Evolutionary conservation across 30 jellyfish, hydroid and myxozoan genomes (phyloP).

Genomic region (Hydra vulgaris): DNA sequence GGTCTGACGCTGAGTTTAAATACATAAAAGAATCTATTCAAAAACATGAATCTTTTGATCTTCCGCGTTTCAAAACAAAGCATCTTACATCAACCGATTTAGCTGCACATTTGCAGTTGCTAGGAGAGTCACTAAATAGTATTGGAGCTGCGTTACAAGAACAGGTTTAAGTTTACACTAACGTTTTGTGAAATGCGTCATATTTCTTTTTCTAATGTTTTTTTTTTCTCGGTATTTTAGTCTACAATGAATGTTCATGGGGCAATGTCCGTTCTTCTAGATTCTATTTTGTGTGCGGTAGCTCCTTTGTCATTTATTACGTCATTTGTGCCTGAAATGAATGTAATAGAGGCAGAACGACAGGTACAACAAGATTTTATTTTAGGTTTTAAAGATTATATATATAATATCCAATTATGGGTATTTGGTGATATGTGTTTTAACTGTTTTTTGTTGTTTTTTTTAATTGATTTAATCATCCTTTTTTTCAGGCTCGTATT

Average conservation of each 20-base stretch:
- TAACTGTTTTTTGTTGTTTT: background rate
- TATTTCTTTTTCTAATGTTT: too few relatives aligned
- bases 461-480: too few relatives aligned
- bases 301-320: constrained; percentile 81
- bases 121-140: constrained; percentile 65
- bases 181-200: background rate
- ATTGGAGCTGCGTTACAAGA: constrained; percentile 55
- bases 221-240: constrained; percentile 22
- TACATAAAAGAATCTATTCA: constrained; percentile 22
- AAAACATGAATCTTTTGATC: constrained; percentile 4
- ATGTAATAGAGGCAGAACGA: constrained; percentile 36
- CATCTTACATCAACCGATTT: constrained; percentile 55
- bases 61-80: constrained; percentile 6
- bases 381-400: background rate
- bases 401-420: background rate
- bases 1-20: constrained; percentile 22
- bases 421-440: background rate
- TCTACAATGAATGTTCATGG: constrained; percentile 72
- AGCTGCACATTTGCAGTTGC: constrained; percentile 72
- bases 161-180: constrained; percentile 50
- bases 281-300: constrained; percentile 69
- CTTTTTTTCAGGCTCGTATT: constrained; percentile 30
- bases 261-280: constrained; percentile 82
- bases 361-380: background rate
- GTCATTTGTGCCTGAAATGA: constrained; percentile 67